Percentiles rank a stretch among this genome's conserved stretches.
Evolutionary conservation across 2,113 vertebrate genomes (phyloP).

Genomic region (Amazona guildingii): DNA sequence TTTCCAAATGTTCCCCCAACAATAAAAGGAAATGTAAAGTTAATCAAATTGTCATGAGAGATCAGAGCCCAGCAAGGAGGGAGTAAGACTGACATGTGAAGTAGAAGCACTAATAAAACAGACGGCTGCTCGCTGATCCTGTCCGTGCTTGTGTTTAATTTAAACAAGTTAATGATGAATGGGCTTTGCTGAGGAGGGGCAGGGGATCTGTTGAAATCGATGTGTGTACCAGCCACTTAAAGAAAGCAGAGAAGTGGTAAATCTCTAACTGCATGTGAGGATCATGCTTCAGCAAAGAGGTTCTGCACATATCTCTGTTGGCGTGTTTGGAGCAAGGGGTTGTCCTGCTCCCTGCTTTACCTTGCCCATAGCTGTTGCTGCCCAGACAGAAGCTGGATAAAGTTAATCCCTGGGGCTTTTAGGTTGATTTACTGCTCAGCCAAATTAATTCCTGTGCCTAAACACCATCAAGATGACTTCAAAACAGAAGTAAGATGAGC

Average conservation of each 20-base stretch:
- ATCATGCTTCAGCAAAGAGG: neutral
- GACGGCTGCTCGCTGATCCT: conserved; percentile 55
- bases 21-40: conserved; percentile 73
- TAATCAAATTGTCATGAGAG: conserved; percentile 73
- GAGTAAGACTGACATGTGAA: conserved; percentile 65
- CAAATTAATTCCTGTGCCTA: neutral
- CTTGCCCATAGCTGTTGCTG: neutral
- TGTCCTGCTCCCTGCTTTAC: neutral
- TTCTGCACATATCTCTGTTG: neutral
- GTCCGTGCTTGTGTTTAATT: conserved; percentile 59
- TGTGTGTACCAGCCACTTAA: conserved; percentile 29
- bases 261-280: neutral
- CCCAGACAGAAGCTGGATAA: neutral
- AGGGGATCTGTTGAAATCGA: conserved; percentile 30
- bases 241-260: conserved; percentile 56
- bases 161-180: conserved; percentile 48
- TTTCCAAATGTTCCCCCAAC: conserved; percentile 70
- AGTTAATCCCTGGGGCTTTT: neutral
- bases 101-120: conserved; percentile 63
- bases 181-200: conserved; percentile 12
- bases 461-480: neutral
- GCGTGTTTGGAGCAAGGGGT: neutral
- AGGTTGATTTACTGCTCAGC: neutral
- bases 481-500: neutral
- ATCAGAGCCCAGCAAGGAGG: conserved; percentile 60